Conservation (phyloP, 2,797 vertebrate species). For the Microhierax caerulescens region DNA sequence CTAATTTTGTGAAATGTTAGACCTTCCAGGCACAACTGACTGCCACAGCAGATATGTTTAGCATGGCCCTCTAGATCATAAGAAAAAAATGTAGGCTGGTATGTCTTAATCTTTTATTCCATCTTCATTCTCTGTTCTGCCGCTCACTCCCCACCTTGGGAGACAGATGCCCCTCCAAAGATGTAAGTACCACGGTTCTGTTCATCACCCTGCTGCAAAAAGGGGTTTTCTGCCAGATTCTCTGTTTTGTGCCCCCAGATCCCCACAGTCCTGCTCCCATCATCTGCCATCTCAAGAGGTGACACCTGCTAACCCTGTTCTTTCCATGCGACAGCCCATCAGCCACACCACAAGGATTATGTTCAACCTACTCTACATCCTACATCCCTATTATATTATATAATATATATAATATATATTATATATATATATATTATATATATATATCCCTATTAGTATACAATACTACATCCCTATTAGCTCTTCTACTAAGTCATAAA, state of each 20-base stretch:
- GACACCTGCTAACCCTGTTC: not conserved
- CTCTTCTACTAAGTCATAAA: constrained; percentile 8
- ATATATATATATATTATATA: no score
- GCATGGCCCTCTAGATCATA: not conserved
- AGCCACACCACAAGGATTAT: not conserved
- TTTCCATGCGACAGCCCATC: not conserved
- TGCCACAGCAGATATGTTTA: not conserved
- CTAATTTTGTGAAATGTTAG: not conserved
- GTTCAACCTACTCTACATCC: not conserved
- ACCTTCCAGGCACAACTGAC: not conserved
- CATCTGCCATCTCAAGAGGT: not conserved
- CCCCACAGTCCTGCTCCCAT: not conserved
- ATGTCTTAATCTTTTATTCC: not conserved
- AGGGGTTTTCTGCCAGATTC: not conserved
- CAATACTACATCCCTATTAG: not conserved
- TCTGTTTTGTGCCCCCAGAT: not conserved
- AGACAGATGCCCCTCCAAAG: not conserved
- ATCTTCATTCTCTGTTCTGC: not conserved
- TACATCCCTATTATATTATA: no score
- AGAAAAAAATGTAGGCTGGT: not conserved
- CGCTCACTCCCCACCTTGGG: not conserved
- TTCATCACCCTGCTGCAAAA: not conserved
- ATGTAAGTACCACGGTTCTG: not conserved
- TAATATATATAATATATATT: no score
- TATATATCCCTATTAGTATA: no score